Conservation (phyloP, 2,888 invertebrate genomes). For the Apodemia hepburni region DNA sequence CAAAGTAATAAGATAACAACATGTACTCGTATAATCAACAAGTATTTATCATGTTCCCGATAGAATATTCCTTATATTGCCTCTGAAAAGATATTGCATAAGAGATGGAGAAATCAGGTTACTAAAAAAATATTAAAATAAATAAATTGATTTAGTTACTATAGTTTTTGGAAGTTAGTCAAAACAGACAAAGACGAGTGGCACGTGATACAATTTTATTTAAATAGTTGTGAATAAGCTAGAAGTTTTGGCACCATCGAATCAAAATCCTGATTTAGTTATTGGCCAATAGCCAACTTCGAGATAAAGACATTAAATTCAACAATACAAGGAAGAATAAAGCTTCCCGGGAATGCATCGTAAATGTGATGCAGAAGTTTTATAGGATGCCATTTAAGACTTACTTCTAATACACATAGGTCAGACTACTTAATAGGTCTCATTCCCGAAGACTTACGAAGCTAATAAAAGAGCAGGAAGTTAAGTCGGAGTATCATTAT, state of each 20-base stretch:
- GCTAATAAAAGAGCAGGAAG: not conserved
- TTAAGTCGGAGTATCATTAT: not conserved
- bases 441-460: not conserved
- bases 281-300: conserved; percentile 19
- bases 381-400: not conserved
- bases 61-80: too few species aligned
- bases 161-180: not conserved
- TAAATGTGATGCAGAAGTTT: not conserved
- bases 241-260: conserved; percentile 16
- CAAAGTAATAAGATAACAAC: too few species aligned
- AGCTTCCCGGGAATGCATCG: conserved; percentile 5
- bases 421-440: not conserved
- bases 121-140: not conserved
- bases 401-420: not conserved
- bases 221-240: conserved; percentile 1
- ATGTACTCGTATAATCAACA: too few species aligned
- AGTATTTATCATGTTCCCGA: too few species aligned
- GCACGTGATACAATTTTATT: not conserved
- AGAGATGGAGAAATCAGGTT: too few species aligned
- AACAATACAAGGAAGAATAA: conserved; percentile 14
- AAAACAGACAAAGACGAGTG: not conserved
- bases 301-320: conserved; percentile 16
- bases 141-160: not conserved
- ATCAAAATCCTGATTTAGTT: conserved; percentile 18
- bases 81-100: too few species aligned